Evolutionary conservation across 2,113 vertebrate genomes (phyloP).

Genomic region (Benthochromis sp.): DNA sequence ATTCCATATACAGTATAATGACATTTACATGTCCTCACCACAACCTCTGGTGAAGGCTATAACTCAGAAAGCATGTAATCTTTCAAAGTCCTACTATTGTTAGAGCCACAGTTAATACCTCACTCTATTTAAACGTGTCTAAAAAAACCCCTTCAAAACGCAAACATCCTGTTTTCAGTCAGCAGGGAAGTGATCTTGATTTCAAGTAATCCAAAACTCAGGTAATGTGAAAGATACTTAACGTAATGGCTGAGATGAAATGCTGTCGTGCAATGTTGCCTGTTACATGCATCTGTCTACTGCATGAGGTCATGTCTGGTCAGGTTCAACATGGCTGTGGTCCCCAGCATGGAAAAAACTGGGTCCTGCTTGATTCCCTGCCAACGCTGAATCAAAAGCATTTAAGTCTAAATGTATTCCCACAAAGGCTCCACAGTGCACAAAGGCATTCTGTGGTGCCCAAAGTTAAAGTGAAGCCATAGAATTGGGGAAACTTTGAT

Average conservation of each 20-base stretch:
- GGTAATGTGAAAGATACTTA: slow-evolving; percentile 9
- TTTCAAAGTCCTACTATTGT: not conserved
- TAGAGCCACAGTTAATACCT: not conserved
- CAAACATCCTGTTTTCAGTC: not conserved
- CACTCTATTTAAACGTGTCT: not conserved
- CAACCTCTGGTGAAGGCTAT: not conserved
- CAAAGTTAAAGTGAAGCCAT: not conserved
- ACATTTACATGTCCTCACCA: not conserved
- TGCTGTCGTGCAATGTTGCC: not conserved
- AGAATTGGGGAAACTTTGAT: slow-evolving; percentile 9
- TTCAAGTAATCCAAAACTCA: slow-evolving; percentile 3
- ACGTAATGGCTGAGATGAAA: not conserved
- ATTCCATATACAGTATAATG: not conserved
- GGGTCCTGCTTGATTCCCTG: not conserved
- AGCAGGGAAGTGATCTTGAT: not conserved
- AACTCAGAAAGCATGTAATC: not conserved
- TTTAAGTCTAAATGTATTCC: not conserved
- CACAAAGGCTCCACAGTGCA: not conserved
- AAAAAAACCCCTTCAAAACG: not conserved
- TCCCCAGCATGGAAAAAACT: slow-evolving; percentile 12
- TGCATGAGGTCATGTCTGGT: slow-evolving; percentile 49
- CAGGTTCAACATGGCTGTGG: not conserved
- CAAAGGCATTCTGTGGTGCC: slow-evolving; percentile 2
- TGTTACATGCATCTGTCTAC: slow-evolving; percentile 24
- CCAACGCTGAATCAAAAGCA: slow-evolving; percentile 7